phyloP scores from a whole-genome alignment of 2,113 vertebrate genomes.

The Sinocyclocheilus grahami region DNA sequence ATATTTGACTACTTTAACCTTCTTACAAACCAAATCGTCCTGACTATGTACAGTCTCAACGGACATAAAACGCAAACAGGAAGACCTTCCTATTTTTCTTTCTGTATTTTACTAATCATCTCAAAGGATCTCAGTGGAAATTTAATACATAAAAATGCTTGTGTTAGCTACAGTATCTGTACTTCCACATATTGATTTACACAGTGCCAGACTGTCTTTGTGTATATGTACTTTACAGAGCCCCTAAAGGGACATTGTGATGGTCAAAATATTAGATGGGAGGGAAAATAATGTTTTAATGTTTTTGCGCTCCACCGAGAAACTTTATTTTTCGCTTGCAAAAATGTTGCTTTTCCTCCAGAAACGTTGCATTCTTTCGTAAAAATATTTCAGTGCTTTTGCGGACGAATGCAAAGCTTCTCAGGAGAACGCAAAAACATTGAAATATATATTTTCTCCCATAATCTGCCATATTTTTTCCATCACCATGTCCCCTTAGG shows the following conservation, averaged over 20 bases:
- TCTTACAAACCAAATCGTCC: not conserved
- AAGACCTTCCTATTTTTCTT: not conserved
- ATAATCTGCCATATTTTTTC: not conserved
- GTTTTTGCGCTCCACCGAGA: not conserved
- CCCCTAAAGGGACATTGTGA: not conserved
- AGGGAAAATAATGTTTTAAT: not conserved
- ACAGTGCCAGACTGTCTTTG: not conserved
- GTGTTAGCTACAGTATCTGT: not conserved
- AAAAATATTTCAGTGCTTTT: not conserved
- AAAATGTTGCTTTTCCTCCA: not conserved
- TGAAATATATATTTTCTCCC: no score
- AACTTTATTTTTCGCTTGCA: not conserved
- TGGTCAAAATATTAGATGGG: not conserved
- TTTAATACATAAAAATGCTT: not conserved
- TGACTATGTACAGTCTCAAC: no score
- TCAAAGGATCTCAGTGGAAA: not conserved
- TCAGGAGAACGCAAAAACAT: no score
- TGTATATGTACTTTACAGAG: not conserved
- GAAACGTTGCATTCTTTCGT: not conserved
- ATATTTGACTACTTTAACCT: not conserved
- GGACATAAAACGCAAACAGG: not conserved
- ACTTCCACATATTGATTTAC: slow-evolving; percentile 8
- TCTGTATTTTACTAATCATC: not conserved
- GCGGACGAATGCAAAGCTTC: no score
- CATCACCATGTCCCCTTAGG: not conserved